These are phyloP conservation scores for Poecilia velifera DNA, from an alignment of 2,797 vertebrate genomes.

Conservation along the genomic window DNA sequence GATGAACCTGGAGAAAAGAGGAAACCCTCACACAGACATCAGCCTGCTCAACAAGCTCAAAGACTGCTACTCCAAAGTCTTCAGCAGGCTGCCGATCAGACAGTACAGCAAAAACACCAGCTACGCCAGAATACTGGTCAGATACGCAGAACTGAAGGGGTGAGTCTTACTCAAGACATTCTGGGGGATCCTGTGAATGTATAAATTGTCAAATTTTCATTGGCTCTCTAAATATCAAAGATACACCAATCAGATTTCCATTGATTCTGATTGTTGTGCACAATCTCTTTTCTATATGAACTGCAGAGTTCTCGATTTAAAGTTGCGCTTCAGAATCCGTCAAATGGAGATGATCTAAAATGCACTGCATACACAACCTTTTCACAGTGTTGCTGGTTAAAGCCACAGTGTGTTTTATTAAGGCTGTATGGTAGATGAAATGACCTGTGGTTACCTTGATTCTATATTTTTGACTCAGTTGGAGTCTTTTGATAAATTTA, in stretches of 20 bases:
- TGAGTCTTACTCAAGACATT: slow-evolving; percentile 61
- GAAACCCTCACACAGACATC: slow-evolving; percentile 82
- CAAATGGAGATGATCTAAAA: background rate
- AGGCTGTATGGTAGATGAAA: background rate
- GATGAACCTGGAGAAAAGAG: slow-evolving; percentile 87
- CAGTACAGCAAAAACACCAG: slow-evolving; percentile 88
- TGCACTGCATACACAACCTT: background rate
- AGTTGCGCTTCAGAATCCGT: background rate
- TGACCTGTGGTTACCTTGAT: background rate
- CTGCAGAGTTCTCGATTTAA: background rate
- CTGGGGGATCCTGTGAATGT: no score
- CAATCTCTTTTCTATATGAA: background rate
- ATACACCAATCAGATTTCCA: background rate
- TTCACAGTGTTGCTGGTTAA: background rate
- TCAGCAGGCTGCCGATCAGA: slow-evolving; percentile 86
- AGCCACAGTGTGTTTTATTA: background rate
- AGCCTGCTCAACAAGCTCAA: slow-evolving; percentile 87
- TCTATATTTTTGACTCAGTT: background rate
- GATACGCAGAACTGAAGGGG: slow-evolving; percentile 95
- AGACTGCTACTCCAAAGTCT: slow-evolving; percentile 88
- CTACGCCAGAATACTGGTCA: slow-evolving; percentile 92
- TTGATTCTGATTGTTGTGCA: background rate
- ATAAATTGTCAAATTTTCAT: no score
- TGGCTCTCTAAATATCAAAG: background rate
- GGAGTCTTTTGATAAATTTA: background rate